Percentiles rank a stretch among this genome's conserved stretches.
Evolutionary conservation across 2,888 invertebrate species (phyloP).

Genomic region (Mythimna impura): DNA sequence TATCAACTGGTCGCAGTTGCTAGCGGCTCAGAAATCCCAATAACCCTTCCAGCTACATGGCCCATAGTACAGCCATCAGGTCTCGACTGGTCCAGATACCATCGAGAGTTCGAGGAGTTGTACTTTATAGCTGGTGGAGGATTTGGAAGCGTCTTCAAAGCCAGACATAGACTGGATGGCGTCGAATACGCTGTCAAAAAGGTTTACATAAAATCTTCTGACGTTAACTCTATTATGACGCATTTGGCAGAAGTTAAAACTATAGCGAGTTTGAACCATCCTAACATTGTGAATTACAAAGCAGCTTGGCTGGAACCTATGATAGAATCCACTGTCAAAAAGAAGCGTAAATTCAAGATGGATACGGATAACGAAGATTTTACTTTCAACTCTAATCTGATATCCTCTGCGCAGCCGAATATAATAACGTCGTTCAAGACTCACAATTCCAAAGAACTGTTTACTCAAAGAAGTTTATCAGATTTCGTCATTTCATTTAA

Average conservation of each 20-base stretch:
- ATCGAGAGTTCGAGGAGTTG: conserved; percentile 93
- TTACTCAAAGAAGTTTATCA: conserved; percentile 79
- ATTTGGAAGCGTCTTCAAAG: conserved; percentile 94
- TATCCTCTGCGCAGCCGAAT: conserved; percentile 82
- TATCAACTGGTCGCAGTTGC: conserved; percentile 92
- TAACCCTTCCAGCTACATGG: conserved; percentile 87
- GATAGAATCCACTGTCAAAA: conserved; percentile 86
- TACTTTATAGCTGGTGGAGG: conserved; percentile 93
- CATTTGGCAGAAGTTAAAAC: conserved; percentile 95
- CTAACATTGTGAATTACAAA: conserved; percentile 95
- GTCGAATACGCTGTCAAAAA: conserved; percentile 95
- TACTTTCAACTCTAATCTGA: conserved; percentile 72
- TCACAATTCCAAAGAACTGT: conserved; percentile 85
- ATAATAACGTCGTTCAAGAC: conserved; percentile 87
- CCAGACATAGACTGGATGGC: conserved; percentile 93
- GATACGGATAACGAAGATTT: conserved; percentile 84
- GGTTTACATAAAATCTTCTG: conserved; percentile 92
- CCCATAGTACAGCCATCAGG: conserved; percentile 88
- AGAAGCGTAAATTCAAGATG: conserved; percentile 79
- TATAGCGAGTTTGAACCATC: conserved; percentile 94
- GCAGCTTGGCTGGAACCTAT: conserved; percentile 95
- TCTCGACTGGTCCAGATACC: conserved; percentile 92
- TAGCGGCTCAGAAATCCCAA: conserved; percentile 88
- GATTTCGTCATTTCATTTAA: conserved; percentile 86
- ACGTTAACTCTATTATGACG: conserved; percentile 91